These are phyloP conservation scores for Sussaba pulchella DNA, from an alignment of 2,888 invertebrate species.

Conservation along the genomic window DNA sequence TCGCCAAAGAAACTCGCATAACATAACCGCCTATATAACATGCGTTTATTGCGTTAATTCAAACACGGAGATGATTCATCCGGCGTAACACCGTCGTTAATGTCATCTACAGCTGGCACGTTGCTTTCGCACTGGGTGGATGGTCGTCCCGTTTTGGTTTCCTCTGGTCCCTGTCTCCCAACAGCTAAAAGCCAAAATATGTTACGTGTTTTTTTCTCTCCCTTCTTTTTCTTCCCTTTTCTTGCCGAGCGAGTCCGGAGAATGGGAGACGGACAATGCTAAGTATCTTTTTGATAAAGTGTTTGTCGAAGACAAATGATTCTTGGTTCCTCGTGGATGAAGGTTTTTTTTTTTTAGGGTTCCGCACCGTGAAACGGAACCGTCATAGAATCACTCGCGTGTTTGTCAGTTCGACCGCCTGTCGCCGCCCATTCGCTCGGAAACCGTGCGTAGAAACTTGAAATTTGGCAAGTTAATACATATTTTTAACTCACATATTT, in stretches of 20 bases:
- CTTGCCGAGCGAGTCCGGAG: not conserved
- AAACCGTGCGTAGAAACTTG: too few species aligned
- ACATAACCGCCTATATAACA: conserved; percentile 13
- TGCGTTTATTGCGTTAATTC: conserved; percentile 63
- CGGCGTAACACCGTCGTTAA: conserved; percentile 54
- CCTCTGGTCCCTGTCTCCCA: not conserved
- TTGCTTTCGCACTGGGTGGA: conserved; percentile 58
- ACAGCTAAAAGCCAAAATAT: not conserved
- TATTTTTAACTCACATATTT: too few species aligned
- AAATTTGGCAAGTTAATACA: too few species aligned
- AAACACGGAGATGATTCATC: conserved; percentile 59
- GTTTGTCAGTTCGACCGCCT: too few species aligned
- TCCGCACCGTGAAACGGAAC: too few species aligned
- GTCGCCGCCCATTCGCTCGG: too few species aligned
- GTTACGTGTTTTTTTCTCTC: not conserved
- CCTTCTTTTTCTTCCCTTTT: not conserved
- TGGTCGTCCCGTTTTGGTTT: conserved; percentile 8
- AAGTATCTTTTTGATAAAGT: not conserved
- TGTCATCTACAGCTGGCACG: conserved; percentile 64
- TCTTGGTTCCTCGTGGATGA: not conserved
- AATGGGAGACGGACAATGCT: too few species aligned
- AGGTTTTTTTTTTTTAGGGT: too few species aligned
- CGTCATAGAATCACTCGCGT: too few species aligned
- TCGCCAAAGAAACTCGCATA: not conserved
- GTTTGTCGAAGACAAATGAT: too few species aligned